Evolutionary conservation across 2,888 invertebrate genomes (phyloP).

Genomic region (Melipona bicolor): DNA sequence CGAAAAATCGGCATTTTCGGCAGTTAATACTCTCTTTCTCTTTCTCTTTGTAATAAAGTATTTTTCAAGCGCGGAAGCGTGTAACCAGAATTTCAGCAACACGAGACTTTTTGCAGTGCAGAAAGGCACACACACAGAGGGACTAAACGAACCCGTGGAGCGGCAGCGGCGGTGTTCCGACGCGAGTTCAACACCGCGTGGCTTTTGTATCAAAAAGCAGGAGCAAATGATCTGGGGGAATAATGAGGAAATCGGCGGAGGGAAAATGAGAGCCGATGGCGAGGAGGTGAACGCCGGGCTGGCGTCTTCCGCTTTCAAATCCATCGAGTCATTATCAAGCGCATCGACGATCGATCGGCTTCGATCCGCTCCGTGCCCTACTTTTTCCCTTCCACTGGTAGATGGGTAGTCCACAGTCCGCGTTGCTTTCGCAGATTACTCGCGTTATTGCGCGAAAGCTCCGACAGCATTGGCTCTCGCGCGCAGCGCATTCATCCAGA

Average conservation of each 20-base stretch:
- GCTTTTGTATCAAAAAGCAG: constrained; percentile 51
- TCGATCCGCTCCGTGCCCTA: constrained; percentile 63
- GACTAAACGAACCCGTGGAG: neutral
- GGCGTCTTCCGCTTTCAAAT: constrained; percentile 70
- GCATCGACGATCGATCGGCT: constrained; percentile 64
- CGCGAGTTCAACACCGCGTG: constrained; percentile 20
- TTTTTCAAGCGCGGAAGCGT: neutral
- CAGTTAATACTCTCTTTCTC: neutral
- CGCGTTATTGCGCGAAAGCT: constrained; percentile 65
- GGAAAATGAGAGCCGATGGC: constrained; percentile 65
- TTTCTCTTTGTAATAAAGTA: neutral
- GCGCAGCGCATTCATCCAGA: constrained; percentile 28
- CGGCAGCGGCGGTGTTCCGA: constrained; percentile 5
- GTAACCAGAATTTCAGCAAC: constrained; percentile 1
- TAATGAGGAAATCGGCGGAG: constrained; percentile 63
- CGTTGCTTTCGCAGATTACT: constrained; percentile 63
- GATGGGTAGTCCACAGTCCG: neutral
- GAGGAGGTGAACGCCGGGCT: constrained; percentile 59
- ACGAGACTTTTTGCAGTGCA: neutral
- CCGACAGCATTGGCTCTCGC: constrained; percentile 45
- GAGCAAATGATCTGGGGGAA: constrained; percentile 65
- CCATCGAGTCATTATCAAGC: constrained; percentile 71
- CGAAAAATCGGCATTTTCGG: neutral
- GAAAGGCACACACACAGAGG: neutral
- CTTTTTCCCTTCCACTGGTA: constrained; percentile 49